Percentiles rank a stretch among this genome's conserved stretches.
Evolutionary conservation across 2,113 vertebrate species (phyloP).

Genomic region (Etheostoma spectabile): DNA sequence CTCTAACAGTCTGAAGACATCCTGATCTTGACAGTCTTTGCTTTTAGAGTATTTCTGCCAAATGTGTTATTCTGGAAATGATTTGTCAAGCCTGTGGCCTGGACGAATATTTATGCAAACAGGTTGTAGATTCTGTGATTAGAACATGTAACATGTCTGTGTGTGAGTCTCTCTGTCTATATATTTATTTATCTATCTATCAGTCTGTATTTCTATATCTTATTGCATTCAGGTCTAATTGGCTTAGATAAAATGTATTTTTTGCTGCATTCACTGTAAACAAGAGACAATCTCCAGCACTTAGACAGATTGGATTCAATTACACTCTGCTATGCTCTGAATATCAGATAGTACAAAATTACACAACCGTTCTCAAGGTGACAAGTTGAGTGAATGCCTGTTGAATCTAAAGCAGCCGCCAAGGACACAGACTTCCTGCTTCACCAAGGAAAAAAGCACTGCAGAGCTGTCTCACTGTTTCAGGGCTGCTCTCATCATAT

Average conservation of each 20-base stretch:
- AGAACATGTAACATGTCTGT: background rate
- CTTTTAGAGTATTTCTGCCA: background rate
- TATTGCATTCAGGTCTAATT: constrained; percentile 33
- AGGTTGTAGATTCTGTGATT: constrained; percentile 35
- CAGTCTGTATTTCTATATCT: constrained; percentile 23
- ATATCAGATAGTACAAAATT: constrained; percentile 74
- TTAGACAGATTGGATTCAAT: constrained; percentile 73
- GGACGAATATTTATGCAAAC: constrained; percentile 13
- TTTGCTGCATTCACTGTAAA: constrained; percentile 61
- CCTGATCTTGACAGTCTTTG: constrained; percentile 38
- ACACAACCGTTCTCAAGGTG: constrained; percentile 75
- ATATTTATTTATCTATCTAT: background rate
- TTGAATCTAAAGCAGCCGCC: constrained; percentile 71
- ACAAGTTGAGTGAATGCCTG: constrained; percentile 70
- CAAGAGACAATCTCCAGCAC: constrained; percentile 63
- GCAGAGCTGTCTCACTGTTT: constrained; percentile 51
- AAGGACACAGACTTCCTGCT: constrained; percentile 63
- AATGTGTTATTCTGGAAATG: constrained; percentile 11
- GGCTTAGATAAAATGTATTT: constrained; percentile 36
- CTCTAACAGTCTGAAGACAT: constrained; percentile 32
- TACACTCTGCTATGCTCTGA: constrained; percentile 66
- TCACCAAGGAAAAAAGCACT: constrained; percentile 47
- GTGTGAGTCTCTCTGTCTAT: constrained; percentile 10
- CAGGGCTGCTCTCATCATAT: constrained; percentile 34
- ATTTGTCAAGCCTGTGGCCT: background rate